Conservation (phyloP, 2,888 invertebrate genomes). For the Lithodes maja region DNA sequence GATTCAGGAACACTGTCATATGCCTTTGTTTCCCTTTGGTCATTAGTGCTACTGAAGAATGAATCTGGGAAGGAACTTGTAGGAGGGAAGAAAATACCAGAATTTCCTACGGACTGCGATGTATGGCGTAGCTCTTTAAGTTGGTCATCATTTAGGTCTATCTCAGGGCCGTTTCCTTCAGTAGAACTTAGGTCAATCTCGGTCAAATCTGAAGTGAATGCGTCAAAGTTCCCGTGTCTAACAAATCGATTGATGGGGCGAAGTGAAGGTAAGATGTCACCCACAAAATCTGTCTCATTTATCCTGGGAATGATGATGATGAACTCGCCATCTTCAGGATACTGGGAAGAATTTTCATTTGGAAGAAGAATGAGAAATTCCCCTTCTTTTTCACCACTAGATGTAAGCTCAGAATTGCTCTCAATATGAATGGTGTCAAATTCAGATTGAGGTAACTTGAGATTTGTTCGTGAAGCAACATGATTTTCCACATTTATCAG, state of each 20-base stretch:
- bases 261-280: conserved; percentile 28
- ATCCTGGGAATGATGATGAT: conserved; percentile 6
- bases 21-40: background rate
- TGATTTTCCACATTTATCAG: background rate
- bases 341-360: background rate
- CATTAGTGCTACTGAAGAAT: background rate
- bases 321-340: conserved; percentile 17
- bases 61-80: background rate
- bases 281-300: conserved; percentile 28
- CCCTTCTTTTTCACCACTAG: background rate
- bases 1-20: background rate
- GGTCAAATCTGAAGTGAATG: background rate
- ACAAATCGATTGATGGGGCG: conserved; percentile 18
- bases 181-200: background rate
- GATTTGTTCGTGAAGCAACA: background rate
- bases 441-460: background rate
- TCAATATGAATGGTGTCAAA: background rate
- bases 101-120: background rate
- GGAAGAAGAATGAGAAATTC: conserved; percentile 22
- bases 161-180: background rate
- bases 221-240: background rate
- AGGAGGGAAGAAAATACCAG: background rate
- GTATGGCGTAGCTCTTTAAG: background rate
- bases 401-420: background rate
- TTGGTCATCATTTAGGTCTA: background rate